Percentiles rank a stretch among this genome's conserved stretches.
phyloP scores from a whole-genome alignment of 1,140 invertebrate genomes.

The Calephelis nemesis region DNA sequence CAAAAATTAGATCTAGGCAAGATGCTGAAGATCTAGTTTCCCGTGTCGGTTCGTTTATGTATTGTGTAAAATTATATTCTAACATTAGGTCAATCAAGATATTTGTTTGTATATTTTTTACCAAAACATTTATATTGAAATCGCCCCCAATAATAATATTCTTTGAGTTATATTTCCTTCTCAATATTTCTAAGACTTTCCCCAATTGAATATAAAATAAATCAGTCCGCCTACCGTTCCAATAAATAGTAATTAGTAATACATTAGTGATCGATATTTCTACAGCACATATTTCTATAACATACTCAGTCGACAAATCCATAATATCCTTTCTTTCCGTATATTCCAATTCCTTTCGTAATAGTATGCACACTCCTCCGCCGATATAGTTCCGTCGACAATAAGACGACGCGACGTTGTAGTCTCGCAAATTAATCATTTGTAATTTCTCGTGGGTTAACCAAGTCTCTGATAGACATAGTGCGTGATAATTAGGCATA shows the following conservation, averaged over 20 bases:
- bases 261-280: constrained; percentile 26
- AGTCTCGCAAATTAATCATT: no score
- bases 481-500: constrained; percentile 13
- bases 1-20: constrained; percentile 30
- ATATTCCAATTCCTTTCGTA: constrained; percentile 26
- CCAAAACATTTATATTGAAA: constrained; percentile 12
- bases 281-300: constrained; percentile 33
- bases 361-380: constrained; percentile 32
- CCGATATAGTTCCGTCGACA: no score
- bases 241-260: constrained; percentile 34
- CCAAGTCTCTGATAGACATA: constrained; percentile 36
- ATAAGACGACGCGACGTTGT: no score
- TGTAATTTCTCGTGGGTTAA: no score
- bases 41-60: no score
- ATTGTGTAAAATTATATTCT: no score
- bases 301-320: constrained; percentile 36
- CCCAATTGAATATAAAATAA: constrained; percentile 32
- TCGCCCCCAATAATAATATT: constrained; percentile 31
- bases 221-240: constrained; percentile 37
- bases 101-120: not conserved
- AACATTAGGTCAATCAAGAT: not conserved
- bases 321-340: constrained; percentile 30
- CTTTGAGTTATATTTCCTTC: constrained; percentile 28
- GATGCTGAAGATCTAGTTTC: constrained; percentile 1
- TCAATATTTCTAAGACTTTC: constrained; percentile 28